phyloP scores from a whole-genome alignment of 2,113 vertebrate genomes.

The Hassar affinis region DNA sequence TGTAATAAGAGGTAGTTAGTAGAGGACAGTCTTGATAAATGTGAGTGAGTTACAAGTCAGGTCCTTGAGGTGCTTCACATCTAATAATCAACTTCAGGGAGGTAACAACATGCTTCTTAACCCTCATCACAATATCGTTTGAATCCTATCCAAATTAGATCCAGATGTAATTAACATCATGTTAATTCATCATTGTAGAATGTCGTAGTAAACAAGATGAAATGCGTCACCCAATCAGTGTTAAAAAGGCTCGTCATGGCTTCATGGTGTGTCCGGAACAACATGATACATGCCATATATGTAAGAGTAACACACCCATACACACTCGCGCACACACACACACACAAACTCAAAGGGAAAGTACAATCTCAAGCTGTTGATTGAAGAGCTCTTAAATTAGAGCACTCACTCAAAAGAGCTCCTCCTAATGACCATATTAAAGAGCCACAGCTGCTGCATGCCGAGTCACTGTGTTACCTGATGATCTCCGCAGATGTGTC shows the following conservation, averaged over 20 bases:
- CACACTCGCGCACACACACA: too few species aligned
- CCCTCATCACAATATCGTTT: background rate
- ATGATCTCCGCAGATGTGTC: background rate
- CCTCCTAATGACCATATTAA: conserved; percentile 37
- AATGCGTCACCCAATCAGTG: background rate
- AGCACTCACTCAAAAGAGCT: conserved; percentile 22
- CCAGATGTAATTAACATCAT: background rate
- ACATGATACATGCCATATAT: background rate
- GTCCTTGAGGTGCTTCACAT: too few species aligned
- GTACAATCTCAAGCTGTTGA: conserved; percentile 32
- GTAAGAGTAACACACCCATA: background rate
- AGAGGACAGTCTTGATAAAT: too few species aligned
- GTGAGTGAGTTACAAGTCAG: too few species aligned
- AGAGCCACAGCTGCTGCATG: conserved; percentile 28
- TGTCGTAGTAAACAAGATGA: background rate
- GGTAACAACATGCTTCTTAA: background rate
- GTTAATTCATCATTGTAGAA: background rate
- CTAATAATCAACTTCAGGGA: background rate
- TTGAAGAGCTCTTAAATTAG: conserved; percentile 35
- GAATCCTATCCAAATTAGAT: background rate
- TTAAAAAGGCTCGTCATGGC: background rate
- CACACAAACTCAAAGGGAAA: background rate
- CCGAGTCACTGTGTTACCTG: background rate
- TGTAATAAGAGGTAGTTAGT: too few species aligned
- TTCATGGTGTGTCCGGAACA: background rate